Percentiles rank a stretch among this genome's conserved stretches.
These are phyloP conservation scores for Hydroisotoma schaefferi DNA, from an alignment of 2,888 invertebrate genomes.

Conservation along the genomic window DNA sequence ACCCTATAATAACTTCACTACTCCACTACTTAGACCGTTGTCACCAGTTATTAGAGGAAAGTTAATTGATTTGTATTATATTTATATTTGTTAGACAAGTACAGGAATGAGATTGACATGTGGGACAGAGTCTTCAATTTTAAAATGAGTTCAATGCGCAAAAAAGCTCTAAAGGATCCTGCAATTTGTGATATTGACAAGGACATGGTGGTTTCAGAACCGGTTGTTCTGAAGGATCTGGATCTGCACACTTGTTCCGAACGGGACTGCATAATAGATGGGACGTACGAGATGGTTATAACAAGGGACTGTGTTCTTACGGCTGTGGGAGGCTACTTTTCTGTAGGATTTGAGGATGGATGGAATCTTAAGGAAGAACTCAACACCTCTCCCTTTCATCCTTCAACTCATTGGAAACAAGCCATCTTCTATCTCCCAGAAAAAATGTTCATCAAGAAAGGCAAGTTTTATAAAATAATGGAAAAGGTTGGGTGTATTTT, in stretches of 20 bases:
- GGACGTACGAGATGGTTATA: conserved; percentile 53
- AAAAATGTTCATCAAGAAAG: too few species aligned
- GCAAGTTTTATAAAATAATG: background rate
- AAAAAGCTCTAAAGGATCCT: conserved; percentile 75
- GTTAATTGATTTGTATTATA: background rate
- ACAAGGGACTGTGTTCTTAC: conserved; percentile 67
- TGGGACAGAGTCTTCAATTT: conserved; percentile 94
- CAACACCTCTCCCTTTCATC: conserved; percentile 58
- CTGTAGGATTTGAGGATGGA: conserved; percentile 55
- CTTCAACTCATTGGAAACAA: conserved; percentile 91
- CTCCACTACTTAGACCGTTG: background rate
- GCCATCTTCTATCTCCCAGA: conserved; percentile 80
- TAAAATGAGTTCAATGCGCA: conserved; percentile 87
- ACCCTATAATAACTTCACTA: background rate
- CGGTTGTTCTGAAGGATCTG: conserved; percentile 65
- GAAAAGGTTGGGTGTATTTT: too few species aligned
- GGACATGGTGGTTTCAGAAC: conserved; percentile 64
- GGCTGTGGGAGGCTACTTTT: conserved; percentile 86
- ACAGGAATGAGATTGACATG: conserved; percentile 70
- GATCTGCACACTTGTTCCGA: conserved; percentile 69
- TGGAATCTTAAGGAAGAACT: conserved; percentile 19
- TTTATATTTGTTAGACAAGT: conserved; percentile 57
- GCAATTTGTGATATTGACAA: conserved; percentile 65
- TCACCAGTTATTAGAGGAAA: background rate
- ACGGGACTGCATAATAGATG: conserved; percentile 56